Evolutionary conservation across 2,797 vertebrate genomes (phyloP), one percentile per base, ranked within the genome.

Genomic region (Chromis chromis): DNA sequence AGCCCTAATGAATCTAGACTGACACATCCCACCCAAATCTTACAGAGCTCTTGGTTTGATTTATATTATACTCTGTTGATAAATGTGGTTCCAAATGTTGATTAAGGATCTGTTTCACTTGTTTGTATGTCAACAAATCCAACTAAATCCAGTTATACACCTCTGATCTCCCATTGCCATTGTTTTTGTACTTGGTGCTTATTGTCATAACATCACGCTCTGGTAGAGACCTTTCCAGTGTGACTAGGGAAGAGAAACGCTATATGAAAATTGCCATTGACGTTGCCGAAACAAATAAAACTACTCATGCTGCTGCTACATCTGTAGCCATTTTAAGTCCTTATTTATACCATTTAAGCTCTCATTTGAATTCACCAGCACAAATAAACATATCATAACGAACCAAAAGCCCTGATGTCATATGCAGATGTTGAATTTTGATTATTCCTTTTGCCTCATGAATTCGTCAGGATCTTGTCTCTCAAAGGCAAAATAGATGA

Each of bases 121-220:
- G 90, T 94, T 95, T 93, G 90, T 94, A 88, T 91, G 92, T 93
- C 92, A 94, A 90, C 93, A 94, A 92, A 92, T 80, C 84, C 82
- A 63, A 73, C 83, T 86, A 88, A 92, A 90, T 90, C 86, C 87
- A 90, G 90, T 93, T 88, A 89, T 88, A 83, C 91, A 89, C 85
- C 90, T 93, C 91, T 92, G 90, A 92, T 94, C 93, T 93, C 78
- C 70, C 74, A 69, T 85, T 81, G 85, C 86, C 78, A 56, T 90
- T 92, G 91, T 92, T 94, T 90, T 92, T 89, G 73, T 90, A 89
- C 84, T 89, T 87, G 81, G 85, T 91, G 88, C 88, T 74, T 85
- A 92, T 92, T 93, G 91, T 93, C 91, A 93, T 94, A 94, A 94
- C 93, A 94, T 93, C 86, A 85, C 88, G 85, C 85, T 91, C 90